Base-by-base conservation (phyloP, 2,797 vertebrate species). In the Buceros bicornis region DNA sequence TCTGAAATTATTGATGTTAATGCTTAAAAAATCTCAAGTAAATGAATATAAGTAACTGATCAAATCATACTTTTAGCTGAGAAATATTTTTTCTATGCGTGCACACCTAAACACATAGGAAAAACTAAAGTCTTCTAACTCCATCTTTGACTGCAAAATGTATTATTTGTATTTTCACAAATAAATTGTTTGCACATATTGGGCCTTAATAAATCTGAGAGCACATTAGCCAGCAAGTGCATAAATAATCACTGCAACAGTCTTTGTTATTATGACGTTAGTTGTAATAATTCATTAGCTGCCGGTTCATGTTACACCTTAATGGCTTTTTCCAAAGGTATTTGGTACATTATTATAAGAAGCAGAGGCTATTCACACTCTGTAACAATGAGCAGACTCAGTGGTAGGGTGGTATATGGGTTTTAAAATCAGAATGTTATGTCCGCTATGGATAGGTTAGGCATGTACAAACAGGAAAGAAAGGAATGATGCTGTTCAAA, bases 211-310 rank as follows among this genome's bases (percentile, higher is more conserved):
- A 96, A 93, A 92, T 92, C 71, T 31, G 74, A 92, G 79, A 89
- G 83, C 71, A 81, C 65, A 92, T 95, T 93, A 95, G 43, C 91
- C 71, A 83, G 71, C 61, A 69, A 97, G 76, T 66, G 1, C 81
- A 80, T 93, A 94, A 95, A 90, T 93, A 94, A 97, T 96, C 88
- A 87, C 20, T 0, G 72, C 82, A 78, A 94, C 92, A 83, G 80
- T 92, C 90, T 94, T 95, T 90, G 92, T 94, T 94, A 89, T 95
- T 95, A 93, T 94, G 87, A 88, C 84, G 89, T 95, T 92, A 92
- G 90, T 93, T 95, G 95, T 87, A 84, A 72, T 95, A 96, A 95
- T 92, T 95, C 83, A 95, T 95, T 95, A 89, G 69, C 87, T 93
- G 79, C 73, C 42, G 85, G 57, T 50, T 96, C 9, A 6, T 58